Conservation (phyloP, 1,140 invertebrate species). For the Ceratina calcarata region DNA sequence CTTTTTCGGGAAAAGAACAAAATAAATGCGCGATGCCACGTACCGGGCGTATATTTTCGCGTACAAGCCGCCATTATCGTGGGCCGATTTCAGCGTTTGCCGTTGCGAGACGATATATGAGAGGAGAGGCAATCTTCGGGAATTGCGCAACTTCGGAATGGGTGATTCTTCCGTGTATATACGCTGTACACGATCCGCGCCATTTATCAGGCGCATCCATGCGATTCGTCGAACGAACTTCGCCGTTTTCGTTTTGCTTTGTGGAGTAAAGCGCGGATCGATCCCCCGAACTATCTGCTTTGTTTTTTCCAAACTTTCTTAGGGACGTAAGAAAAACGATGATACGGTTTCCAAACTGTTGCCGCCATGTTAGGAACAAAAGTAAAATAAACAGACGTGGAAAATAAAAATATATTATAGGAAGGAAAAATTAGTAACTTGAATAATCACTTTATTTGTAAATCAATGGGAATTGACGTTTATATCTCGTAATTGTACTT, state of each 20-base stretch:
- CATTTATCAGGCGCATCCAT: constrained; percentile 36
- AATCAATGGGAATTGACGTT: too few species aligned
- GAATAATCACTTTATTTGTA: too few species aligned
- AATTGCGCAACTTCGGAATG: constrained; percentile 48
- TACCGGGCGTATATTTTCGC: constrained; percentile 38
- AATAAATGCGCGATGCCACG: background rate
- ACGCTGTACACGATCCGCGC: background rate
- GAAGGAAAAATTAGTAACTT: background rate
- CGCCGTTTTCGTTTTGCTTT: constrained; percentile 27
- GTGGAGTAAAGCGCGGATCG: constrained; percentile 1
- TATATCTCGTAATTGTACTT: too few species aligned
- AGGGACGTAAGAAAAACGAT: background rate
- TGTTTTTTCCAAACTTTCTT: constrained; percentile 4
- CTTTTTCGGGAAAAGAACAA: constrained; percentile 6
- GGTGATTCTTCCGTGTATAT: background rate
- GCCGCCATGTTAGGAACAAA: background rate
- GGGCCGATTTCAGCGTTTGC: constrained; percentile 2
- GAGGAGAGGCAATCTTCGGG: constrained; percentile 36
- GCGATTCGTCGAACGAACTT: background rate
- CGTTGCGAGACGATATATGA: constrained; percentile 9
- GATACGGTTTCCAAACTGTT: background rate
- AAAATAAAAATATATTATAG: background rate
- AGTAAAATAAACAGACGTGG: too few species aligned
- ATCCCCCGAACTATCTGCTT: background rate
- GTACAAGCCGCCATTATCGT: constrained; percentile 10